A percentile compares a stretch with the other conserved stretches of the same genome.
Evolutionary conservation across 2,113 vertebrate genomes (phyloP).

Genomic region (Syrrhaptes paradoxus): DNA sequence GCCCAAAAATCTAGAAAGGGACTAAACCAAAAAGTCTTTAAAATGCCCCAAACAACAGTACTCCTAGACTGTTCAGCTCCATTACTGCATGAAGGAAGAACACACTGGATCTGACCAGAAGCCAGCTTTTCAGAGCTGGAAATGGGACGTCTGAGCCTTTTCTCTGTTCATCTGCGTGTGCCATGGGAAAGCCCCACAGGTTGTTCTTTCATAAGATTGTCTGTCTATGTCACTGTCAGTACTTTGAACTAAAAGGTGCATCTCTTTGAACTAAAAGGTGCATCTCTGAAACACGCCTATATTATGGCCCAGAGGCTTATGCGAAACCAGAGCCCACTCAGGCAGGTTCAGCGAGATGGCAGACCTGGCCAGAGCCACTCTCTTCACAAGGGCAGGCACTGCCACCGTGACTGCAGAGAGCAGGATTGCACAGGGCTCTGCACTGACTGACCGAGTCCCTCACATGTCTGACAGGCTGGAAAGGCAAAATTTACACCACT

Average conservation of each 20-base stretch:
- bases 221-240: no score
- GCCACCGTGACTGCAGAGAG: rapidly evolving
- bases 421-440: not conserved
- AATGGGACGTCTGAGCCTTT: not conserved
- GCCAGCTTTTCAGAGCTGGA: not conserved
- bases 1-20: not conserved
- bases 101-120: no score
- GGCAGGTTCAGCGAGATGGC: rapidly evolving
- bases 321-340: rapidly evolving
- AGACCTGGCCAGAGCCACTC: not conserved
- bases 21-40: not conserved
- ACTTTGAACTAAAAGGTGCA: not conserved
- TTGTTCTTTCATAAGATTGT: not conserved
- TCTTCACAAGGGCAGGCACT: not conserved
- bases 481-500: not conserved
- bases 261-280: not conserved
- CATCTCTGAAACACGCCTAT: not conserved
- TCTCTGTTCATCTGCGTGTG: not conserved
- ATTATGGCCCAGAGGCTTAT: not conserved
- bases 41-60: not conserved
- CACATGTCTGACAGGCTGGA: not conserved
- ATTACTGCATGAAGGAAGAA: not conserved
- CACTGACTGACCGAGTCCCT: rapidly evolving
- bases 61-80: not conserved
- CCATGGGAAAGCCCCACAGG: not conserved